Percentiles rank a stretch among this genome's conserved stretches.
Evolutionary conservation across 1,140 invertebrate genomes (phyloP).

Genomic region (Drosophila kikkawai): DNA sequence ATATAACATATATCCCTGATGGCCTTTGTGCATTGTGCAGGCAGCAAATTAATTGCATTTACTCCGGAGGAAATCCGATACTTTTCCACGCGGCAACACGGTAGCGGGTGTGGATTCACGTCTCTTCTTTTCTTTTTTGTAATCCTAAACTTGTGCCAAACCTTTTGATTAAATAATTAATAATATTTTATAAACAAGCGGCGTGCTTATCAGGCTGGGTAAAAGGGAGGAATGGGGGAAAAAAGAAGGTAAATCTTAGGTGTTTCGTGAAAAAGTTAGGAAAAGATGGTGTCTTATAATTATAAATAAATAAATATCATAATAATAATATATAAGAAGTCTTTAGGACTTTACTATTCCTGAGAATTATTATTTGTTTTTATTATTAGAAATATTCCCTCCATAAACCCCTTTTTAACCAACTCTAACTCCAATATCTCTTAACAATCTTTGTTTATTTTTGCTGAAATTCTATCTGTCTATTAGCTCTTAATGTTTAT

Average conservation of each 20-base stretch:
- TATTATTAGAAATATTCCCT: not conserved
- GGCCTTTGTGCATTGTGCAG: slow-evolving; percentile 57
- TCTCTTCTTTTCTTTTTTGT: slow-evolving; percentile 11
- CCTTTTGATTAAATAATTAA: slow-evolving; percentile 65
- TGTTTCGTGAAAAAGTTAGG: not conserved
- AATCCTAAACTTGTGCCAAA: slow-evolving; percentile 50
- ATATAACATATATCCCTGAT: not conserved
- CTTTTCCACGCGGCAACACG: slow-evolving; percentile 30
- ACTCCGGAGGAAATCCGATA: slow-evolving; percentile 45
- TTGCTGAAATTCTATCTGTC: not conserved
- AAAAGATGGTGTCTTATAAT: too few species aligned
- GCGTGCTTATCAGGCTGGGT: slow-evolving; percentile 34
- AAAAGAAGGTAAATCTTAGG: not conserved
- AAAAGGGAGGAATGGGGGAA: not conserved
- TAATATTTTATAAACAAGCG: slow-evolving; percentile 78
- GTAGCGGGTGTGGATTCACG: slow-evolving; percentile 20
- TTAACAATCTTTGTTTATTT: not conserved
- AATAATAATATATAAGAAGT: too few species aligned
- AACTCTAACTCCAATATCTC: not conserved
- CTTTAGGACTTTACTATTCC: too few species aligned
- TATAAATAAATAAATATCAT: not conserved
- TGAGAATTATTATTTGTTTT: too few species aligned
- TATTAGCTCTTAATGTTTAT: slow-evolving; percentile 22
- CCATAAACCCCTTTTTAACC: not conserved
- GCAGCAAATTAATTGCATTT: slow-evolving; percentile 73